These are phyloP conservation scores for Pseudobourletiella spinata DNA, from an alignment of 1,140 invertebrate genomes.

Conservation along the genomic window DNA sequence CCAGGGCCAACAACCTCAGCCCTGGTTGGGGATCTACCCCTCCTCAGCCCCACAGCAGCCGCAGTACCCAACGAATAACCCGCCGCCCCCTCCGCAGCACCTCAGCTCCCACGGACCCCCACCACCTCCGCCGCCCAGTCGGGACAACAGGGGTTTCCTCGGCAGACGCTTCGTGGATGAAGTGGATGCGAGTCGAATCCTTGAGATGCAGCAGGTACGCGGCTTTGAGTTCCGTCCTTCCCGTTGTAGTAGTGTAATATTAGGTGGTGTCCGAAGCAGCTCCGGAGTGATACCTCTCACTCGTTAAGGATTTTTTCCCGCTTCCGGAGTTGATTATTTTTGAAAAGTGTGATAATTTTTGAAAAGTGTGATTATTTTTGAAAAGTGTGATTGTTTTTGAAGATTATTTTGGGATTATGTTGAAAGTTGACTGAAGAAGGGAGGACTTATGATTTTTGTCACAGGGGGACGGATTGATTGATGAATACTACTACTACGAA, in stretches of 20 bases:
- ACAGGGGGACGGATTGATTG: too few relatives aligned
- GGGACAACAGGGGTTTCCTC: constrained; percentile 16
- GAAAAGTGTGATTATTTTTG: too few relatives aligned
- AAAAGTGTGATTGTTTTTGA: too few relatives aligned
- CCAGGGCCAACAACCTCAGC: constrained; percentile 3
- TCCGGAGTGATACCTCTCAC: too few relatives aligned
- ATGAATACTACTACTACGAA: too few relatives aligned
- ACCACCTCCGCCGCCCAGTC: constrained; percentile 1
- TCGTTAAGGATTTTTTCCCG: too few relatives aligned
- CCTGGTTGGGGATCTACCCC: constrained; percentile 20
- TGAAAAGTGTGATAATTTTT: too few relatives aligned
- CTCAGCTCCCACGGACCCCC: constrained; percentile 16
- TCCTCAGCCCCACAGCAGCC: constrained; percentile 12
- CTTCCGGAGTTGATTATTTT: too few relatives aligned
- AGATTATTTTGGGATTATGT: too few relatives aligned
- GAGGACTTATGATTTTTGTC: too few relatives aligned
- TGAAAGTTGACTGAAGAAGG: too few relatives aligned
- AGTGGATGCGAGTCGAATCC: constrained; percentile 20
- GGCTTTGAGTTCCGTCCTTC: background rate
- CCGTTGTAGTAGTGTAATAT: background rate
- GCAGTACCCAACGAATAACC: constrained; percentile 10
- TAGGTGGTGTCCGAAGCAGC: background rate
- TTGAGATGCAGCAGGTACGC: constrained; percentile 31
- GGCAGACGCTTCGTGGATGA: constrained; percentile 32
- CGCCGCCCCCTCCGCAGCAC: constrained; percentile 13